A percentile compares a stretch with the other conserved stretches of the same genome.
phyloP scores from a whole-genome alignment of 2,888 invertebrate genomes.

The Homarus gammarus region DNA sequence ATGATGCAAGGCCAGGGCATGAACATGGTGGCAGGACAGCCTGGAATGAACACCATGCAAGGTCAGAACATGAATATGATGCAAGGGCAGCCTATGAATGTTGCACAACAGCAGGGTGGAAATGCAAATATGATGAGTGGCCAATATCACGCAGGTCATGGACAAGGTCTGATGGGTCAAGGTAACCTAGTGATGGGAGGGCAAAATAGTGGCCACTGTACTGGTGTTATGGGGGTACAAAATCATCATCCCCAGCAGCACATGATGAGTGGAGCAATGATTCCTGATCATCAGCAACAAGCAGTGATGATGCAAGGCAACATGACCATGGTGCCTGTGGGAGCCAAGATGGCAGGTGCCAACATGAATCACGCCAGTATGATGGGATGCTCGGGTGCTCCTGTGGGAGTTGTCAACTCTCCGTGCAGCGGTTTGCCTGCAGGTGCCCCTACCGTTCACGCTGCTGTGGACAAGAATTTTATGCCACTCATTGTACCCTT shows the following conservation, averaged over 20 bases:
- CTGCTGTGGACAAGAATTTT: slow-evolving; percentile 49
- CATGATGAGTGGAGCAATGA: slow-evolving; percentile 42
- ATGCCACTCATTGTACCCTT: slow-evolving; percentile 72
- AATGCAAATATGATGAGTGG: slow-evolving; percentile 48
- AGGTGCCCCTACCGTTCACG: slow-evolving; percentile 22
- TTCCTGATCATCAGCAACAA: slow-evolving; percentile 56
- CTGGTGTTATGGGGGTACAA: slow-evolving; percentile 28
- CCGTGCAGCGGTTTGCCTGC: slow-evolving; percentile 42
- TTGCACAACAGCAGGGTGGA: slow-evolving; percentile 46
- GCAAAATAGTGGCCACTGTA: slow-evolving; percentile 44
- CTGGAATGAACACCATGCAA: slow-evolving; percentile 48
- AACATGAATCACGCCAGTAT: slow-evolving; percentile 48
- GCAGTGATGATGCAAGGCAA: slow-evolving; percentile 45
- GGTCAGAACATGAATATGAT: slow-evolving; percentile 59
- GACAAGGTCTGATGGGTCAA: slow-evolving; percentile 54
- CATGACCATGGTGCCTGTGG: slow-evolving; percentile 56
- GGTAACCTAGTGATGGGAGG: slow-evolving; percentile 50
- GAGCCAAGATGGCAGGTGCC: slow-evolving; percentile 41
- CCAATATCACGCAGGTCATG: slow-evolving; percentile 58
- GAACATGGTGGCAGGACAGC: slow-evolving; percentile 41
- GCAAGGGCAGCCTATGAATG: slow-evolving; percentile 66
- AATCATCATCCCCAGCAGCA: slow-evolving; percentile 41
- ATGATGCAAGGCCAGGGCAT: slow-evolving; percentile 53
- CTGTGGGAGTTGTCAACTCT: slow-evolving; percentile 44
- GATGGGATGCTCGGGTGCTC: slow-evolving; percentile 40